Conservation (phyloP, 53 echinoderm and acorn worm species). For the Paelopatides confundens region DNA sequence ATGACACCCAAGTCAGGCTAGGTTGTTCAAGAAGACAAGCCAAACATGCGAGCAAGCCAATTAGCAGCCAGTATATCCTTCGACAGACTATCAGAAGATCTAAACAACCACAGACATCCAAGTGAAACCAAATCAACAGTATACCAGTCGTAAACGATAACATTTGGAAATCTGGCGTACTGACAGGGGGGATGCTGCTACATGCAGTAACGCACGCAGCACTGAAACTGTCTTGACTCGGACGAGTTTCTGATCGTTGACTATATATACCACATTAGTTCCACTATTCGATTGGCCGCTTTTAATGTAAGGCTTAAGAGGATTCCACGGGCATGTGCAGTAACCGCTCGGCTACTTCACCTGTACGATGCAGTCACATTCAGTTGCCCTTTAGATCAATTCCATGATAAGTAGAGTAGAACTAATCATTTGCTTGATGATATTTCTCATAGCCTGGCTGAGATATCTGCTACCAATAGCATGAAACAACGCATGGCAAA, state of each 20-base stretch:
- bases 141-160: too few relatives aligned
- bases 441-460: too few relatives aligned
- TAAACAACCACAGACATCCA: neutral
- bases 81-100: neutral
- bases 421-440: conserved; percentile 21
- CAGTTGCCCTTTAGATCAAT: conserved; percentile 3
- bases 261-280: neutral
- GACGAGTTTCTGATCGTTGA: too few relatives aligned
- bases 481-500: neutral
- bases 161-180: too few relatives aligned
- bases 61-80: neutral
- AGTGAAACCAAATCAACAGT: neutral
- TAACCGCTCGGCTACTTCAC: neutral
- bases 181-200: too few relatives aligned
- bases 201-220: too few relatives aligned
- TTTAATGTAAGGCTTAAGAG: neutral
- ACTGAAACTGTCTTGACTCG: too few relatives aligned
- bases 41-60: neutral
- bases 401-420: conserved; percentile 6
- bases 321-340: neutral
- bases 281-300: conserved; percentile 21
- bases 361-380: conserved; percentile 19
- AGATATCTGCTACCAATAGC: too few relatives aligned
- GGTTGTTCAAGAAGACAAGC: neutral
- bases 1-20: neutral